Evolutionary conservation across 2,888 invertebrate genomes (phyloP), one percentile per base, ranked within the genome.

Genomic region (Coremacera marginata): DNA sequence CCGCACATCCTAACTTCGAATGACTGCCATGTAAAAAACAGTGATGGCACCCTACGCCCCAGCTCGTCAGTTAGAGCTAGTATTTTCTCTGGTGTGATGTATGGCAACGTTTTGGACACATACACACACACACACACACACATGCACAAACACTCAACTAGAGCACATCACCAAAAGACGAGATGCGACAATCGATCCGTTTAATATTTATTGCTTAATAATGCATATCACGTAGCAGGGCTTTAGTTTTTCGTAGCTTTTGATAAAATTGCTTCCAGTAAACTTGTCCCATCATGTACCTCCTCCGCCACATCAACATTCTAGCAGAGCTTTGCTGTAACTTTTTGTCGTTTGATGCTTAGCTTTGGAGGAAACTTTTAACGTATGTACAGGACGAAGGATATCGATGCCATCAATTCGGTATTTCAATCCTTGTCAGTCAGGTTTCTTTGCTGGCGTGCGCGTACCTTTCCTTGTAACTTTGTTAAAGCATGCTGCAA

Each of bases 181-280:
- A 60, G 71, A 31, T 71, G 60, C 77, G 77, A 79, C 79, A 72
- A 77, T 79, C 79, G 77, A 79, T 77, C 68, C 70, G 63, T 77
- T 79, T 72, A 75, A 79, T 79, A 77, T 79, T 79, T 79, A 79
- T 77, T 77, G 79, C 77, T 79, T 79, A 79, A 79, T 79, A 79
- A 79, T 79, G 77, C 79, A 79, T 79, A 79, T 77, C 79, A 79
- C 79, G 79, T 79, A 79, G 68, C 72, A 75, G 63, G 75, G 71
- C 73, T 79, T 79, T 75, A 77, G 79, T 75, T 75, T 70, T 75
- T 75, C 52, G 34, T 51, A 31, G 63, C 52, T 65, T 55, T 74
- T 74, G 73, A 52, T 74, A 65, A 74, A 74, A 65, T 52, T 74
- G 65, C 52, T 74, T 63, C 51, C 73, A 65, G 27, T 16, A 19